Conservation (phyloP, 1,140 invertebrate species). For the Achatina immaculata region DNA sequence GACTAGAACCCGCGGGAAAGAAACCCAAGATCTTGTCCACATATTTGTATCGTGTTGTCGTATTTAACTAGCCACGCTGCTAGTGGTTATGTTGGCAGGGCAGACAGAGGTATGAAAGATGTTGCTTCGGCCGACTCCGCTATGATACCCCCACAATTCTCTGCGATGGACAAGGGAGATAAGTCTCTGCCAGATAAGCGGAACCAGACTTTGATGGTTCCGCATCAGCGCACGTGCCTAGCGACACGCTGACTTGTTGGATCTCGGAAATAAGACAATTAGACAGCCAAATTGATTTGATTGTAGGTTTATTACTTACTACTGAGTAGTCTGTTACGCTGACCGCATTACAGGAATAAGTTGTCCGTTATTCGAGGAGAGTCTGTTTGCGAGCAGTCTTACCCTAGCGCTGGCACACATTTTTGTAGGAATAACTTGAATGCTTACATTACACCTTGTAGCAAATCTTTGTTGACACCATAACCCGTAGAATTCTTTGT, state of each 20-base stretch:
- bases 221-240: neutral
- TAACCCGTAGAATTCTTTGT: too few relatives aligned
- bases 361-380: too few relatives aligned
- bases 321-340: too few relatives aligned
- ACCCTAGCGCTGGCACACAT: too few relatives aligned
- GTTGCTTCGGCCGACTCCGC: neutral
- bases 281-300: too few relatives aligned
- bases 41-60: neutral
- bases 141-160: neutral
- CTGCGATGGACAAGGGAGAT: slow-evolving; percentile 1
- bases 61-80: neutral
- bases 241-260: neutral
- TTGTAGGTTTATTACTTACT: too few relatives aligned
- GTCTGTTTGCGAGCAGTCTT: too few relatives aligned
- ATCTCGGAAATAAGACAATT: neutral
- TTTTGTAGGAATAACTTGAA: too few relatives aligned
- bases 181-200: slow-evolving; percentile 4
- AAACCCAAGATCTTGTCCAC: neutral
- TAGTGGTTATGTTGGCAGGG: neutral
- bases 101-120: neutral
- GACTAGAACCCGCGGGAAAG: too few relatives aligned
- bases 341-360: too few relatives aligned
- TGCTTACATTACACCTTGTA: too few relatives aligned
- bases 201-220: neutral
- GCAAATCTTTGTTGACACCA: too few relatives aligned